Evolutionary conservation across 2,113 vertebrate species (phyloP), one percentile per base, ranked within the genome.

Genomic region (Sitta europaea): DNA sequence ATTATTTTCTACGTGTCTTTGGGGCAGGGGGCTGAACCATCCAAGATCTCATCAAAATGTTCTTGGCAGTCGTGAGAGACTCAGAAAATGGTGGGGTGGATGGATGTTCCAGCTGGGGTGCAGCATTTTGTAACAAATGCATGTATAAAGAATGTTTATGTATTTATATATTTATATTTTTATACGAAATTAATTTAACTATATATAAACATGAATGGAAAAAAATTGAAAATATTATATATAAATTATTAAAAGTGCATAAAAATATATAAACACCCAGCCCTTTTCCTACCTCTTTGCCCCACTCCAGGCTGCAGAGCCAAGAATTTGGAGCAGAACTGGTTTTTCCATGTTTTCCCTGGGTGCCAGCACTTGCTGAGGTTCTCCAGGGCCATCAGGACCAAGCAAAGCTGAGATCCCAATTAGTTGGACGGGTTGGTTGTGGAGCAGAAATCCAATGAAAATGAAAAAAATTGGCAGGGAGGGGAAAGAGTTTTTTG

Each of bases 381-480:
- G 33, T 36, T 90, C 51, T 42, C 24, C 2, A 7, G 65, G n/a
- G 17, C 65, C 59, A 2, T 27, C 1, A 13, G 68, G n/a, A 33
- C 29, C 12, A 9, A 4, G 11, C 3, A 11, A 82, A 67, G 25
- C 55, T n/a, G 28, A 20, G 0, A 6, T 25, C 57, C 29, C 43
- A 1, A 0, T 62, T 51, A 48, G 47, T 12, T 55, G 66, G 53
- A 62, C 0, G 4, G 11, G 38, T 63, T 51, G 75, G 17, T 84
- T 25, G 27, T 5, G 1, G 66, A 94, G 57, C 73, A 82, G 28
- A 81, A 81, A 82, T 85, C 45, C 51, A 55, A 24, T 27, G 55
- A 71, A 94, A 93, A 92, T 57, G 28, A 68, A 74, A 78, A 53
- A 38, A 54, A 13, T 88, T 94, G 90, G 72, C 72, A 86, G 33